phyloP scores from a whole-genome alignment of 2,888 invertebrate genomes.

The Colostygia pectinataria region DNA sequence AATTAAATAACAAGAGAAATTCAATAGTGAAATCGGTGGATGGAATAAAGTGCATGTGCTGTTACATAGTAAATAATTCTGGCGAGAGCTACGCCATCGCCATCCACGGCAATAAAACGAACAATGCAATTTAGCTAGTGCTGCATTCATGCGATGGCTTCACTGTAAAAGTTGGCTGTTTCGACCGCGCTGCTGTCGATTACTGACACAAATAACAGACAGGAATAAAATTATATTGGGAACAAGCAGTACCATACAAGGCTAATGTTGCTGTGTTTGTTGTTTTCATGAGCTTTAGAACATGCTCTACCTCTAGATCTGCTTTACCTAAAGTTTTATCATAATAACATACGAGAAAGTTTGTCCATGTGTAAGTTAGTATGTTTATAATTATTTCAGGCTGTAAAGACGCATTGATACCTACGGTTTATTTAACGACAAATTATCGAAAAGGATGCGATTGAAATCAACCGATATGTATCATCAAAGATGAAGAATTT shows the following conservation, averaged over 20 bases:
- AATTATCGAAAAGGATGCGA: too few relatives aligned
- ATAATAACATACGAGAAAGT: too few relatives aligned
- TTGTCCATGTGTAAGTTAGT: too few relatives aligned
- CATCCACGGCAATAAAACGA: constrained; percentile 73
- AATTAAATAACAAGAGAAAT: constrained; percentile 55
- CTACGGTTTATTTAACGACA: too few relatives aligned
- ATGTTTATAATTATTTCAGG: too few relatives aligned
- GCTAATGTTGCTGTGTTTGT: constrained; percentile 12
- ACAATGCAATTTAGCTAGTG: constrained; percentile 79
- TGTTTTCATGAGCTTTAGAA: constrained; percentile 5
- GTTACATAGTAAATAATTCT: constrained; percentile 80
- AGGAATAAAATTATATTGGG: constrained; percentile 45
- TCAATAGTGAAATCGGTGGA: constrained; percentile 66
- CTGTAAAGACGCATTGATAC: too few relatives aligned
- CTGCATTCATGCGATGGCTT: constrained; percentile 69
- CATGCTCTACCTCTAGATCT: not conserved
- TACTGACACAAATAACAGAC: constrained; percentile 44
- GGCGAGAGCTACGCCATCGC: constrained; percentile 67
- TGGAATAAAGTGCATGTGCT: constrained; percentile 75
- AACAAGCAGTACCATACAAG: constrained; percentile 19
- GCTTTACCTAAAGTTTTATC: not conserved
- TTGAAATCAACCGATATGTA: too few relatives aligned
- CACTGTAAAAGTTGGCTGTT: constrained; percentile 63
- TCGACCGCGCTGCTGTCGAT: constrained; percentile 47
- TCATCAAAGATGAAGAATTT: too few relatives aligned